Conservation (phyloP, 2,888 invertebrate species). For the Drosophila infuscata region DNA sequence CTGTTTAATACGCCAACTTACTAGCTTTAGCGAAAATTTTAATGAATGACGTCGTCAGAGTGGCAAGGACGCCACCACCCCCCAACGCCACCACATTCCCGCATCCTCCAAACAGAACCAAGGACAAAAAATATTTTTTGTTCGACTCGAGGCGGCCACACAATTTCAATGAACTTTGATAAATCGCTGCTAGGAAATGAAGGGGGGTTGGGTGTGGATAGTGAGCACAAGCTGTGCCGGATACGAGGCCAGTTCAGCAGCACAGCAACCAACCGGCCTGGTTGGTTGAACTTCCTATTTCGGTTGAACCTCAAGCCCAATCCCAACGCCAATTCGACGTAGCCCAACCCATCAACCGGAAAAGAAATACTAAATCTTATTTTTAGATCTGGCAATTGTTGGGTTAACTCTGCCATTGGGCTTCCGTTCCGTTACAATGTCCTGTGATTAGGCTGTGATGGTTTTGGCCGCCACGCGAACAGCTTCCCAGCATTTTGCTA, state of each 20-base stretch:
- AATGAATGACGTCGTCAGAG: conserved; percentile 75
- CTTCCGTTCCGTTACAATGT: conserved; percentile 37
- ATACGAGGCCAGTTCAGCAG: conserved; percentile 35
- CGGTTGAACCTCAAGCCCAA: conserved; percentile 12
- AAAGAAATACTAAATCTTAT: conserved; percentile 56
- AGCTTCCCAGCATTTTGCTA: conserved; percentile 36
- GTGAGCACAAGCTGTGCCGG: conserved; percentile 28
- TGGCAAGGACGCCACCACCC: conserved; percentile 47
- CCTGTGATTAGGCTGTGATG: conserved; percentile 61
- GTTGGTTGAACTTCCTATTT: conserved; percentile 70
- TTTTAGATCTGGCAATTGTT: conserved; percentile 59
- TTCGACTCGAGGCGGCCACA: conserved; percentile 39
- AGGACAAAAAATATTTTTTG: conserved; percentile 28
- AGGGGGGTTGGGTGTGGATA: too few relatives aligned
- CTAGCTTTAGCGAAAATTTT: conserved; percentile 65
- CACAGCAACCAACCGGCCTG: conserved; percentile 35
- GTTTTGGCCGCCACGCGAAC: conserved; percentile 22
- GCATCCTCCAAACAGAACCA: conserved; percentile 16
- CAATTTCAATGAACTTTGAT: conserved; percentile 78
- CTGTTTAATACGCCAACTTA: conserved; percentile 75
- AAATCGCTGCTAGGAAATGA: conserved; percentile 55
- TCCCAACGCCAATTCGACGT: background rate
- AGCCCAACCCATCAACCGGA: background rate
- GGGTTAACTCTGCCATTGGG: conserved; percentile 9
- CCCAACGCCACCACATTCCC: background rate